Percentiles rank a stretch among this genome's conserved stretches.
Evolutionary conservation across 2,797 vertebrate species (phyloP).

Genomic region (Vireo griseus): DNA sequence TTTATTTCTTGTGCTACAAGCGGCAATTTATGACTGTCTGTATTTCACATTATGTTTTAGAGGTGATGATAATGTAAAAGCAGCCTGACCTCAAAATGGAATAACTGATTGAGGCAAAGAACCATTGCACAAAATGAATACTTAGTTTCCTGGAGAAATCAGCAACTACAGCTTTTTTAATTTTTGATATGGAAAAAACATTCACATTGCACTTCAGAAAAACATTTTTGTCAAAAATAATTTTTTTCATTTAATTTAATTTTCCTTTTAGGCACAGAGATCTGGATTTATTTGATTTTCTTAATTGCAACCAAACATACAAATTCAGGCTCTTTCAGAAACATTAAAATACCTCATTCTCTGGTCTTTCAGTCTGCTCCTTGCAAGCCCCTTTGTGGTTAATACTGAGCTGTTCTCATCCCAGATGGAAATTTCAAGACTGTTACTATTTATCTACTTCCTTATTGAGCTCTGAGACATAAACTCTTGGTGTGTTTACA

Average conservation of each 20-base stretch:
- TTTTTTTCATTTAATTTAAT: neutral
- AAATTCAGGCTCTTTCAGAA: neutral
- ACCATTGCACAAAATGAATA: neutral
- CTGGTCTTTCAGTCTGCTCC: neutral
- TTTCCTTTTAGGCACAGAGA: neutral
- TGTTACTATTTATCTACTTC: neutral
- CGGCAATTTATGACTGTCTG: conserved; percentile 31
- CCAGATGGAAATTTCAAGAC: neutral
- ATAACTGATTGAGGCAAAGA: neutral
- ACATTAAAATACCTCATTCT: neutral
- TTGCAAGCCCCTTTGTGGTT: neutral
- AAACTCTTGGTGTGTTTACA: neutral
- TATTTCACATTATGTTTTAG: conserved; percentile 28
- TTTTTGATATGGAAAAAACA: neutral
- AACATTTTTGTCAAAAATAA: neutral
- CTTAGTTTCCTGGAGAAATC: neutral
- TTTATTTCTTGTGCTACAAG: conserved; percentile 34
- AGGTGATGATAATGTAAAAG: conserved; percentile 30
- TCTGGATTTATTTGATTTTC: neutral
- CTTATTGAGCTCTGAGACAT: neutral
- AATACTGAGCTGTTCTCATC: neutral
- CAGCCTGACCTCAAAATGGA: conserved; percentile 35
- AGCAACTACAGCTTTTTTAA: neutral
- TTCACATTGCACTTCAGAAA: neutral
- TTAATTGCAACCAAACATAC: neutral